Evolutionary conservation across 2,113 vertebrate genomes (phyloP).

Genomic region (Uria aalge): DNA sequence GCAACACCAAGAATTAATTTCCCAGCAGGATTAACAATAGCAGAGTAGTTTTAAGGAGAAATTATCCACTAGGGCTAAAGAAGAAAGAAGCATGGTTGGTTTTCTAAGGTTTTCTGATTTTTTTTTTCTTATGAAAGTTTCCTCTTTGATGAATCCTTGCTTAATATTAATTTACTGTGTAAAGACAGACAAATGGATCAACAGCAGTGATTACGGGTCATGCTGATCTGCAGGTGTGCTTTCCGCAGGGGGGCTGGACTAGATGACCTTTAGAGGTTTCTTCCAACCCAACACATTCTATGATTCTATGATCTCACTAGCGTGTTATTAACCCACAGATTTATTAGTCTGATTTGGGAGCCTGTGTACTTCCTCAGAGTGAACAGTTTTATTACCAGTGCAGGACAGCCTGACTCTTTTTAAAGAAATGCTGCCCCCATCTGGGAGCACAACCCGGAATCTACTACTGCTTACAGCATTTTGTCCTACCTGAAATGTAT

Average conservation of each 20-base stretch:
- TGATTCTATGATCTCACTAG: background rate
- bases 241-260: too few species aligned
- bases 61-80: background rate
- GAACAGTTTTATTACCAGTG: background rate
- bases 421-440: background rate
- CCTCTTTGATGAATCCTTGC: background rate
- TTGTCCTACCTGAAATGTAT: background rate
- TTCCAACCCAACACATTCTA: too few species aligned
- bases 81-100: background rate
- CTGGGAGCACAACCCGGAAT: background rate
- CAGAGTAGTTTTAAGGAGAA: background rate
- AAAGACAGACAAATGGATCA: background rate
- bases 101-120: background rate
- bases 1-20: background rate
- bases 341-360: background rate
- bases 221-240: background rate
- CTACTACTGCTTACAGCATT: background rate
- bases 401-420: background rate
- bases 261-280: too few species aligned
- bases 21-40: background rate
- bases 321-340: background rate
- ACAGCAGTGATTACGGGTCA: background rate
- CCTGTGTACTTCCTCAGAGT: background rate
- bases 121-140: background rate
- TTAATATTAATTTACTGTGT: background rate